A percentile compares a stretch with the other conserved stretches of the same genome.
Conservation (phyloP, 30 jellyfish, hydroid and myxozoan species). For the Aurelia sp. region DNA sequence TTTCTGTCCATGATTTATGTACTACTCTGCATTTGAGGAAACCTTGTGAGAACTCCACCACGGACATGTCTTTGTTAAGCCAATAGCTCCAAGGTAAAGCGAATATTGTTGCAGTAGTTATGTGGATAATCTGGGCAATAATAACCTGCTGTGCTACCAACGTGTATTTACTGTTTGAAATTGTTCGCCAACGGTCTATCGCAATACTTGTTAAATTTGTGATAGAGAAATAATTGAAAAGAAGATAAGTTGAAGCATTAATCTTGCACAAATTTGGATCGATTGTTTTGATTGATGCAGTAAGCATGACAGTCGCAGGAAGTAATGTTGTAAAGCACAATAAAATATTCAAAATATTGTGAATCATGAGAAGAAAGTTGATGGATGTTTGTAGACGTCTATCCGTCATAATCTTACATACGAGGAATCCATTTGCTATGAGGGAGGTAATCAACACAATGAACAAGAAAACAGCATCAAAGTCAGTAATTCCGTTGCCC, state of each 20-base stretch:
- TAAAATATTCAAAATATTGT: conserved; percentile 32
- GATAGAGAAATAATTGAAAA: conserved; percentile 38
- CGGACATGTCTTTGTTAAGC: conserved; percentile 5
- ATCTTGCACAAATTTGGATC: conserved; percentile 19
- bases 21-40: conserved; percentile 46
- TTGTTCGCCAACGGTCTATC: conserved; percentile 43
- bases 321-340: conserved; percentile 39
- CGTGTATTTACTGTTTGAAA: conserved; percentile 31
- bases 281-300: conserved; percentile 3
- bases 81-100: conserved; percentile 43
- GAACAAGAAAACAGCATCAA: conserved; percentile 40
- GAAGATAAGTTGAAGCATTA: conserved; percentile 29
- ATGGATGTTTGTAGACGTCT: conserved; percentile 51
- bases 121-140: conserved; percentile 16
- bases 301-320: conserved; percentile 29
- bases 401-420: conserved; percentile 53
- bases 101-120: background rate
- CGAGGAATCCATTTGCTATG: conserved; percentile 49
- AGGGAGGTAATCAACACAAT: conserved; percentile 24
- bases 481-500: background rate
- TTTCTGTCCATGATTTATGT: conserved; percentile 10
- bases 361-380: conserved; percentile 45
- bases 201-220: conserved; percentile 52
- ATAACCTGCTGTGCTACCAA: conserved; percentile 38
- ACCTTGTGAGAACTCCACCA: conserved; percentile 45